Evolutionary conservation across 2,888 invertebrate genomes (phyloP), one percentile per base, ranked within the genome.

Genomic region (Lumbricus terrestris): DNA sequence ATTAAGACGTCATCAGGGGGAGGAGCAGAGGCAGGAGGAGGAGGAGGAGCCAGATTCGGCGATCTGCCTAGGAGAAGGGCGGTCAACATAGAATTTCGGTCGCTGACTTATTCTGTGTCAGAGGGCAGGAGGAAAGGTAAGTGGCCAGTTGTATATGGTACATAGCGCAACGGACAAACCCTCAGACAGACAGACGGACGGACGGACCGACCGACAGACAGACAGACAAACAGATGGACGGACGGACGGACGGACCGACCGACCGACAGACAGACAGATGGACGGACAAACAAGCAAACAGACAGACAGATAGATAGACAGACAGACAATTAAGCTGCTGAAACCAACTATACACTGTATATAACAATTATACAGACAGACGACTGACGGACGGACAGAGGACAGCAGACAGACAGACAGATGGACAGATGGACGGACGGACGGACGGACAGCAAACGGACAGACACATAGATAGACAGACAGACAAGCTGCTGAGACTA

Each of bases 81-180:
- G 91, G 98, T 98, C 93, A 97, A 98, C 95, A 96, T 98, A 95
- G 97, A 97, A 92, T 98, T 98, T 95, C 96, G 97, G 92, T 97
- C 98, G 95, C 96, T 98, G 93, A 97, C 97, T 54, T 98, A 98
- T 96, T 97, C 96, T 92, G 98, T 98, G 89, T 97, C 97, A 93
- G 98, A 98, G 92, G 94, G 95, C 23, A 92, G 94, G 29, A 93
- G 93, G 88, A 94, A 94, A 93, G 94, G 95, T 94, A 90, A 85
- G 91, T 90, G 3, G 29, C 29, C 69, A 69, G n/a, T 8, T n/a
- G n/a, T n/a, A n/a, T n/a, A n/a, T n/a, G n/a, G n/a, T n/a, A n/a
- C 29, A 20, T 88, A 35, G 23, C 20, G 40, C 33, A 5, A 2
- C 37, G 18, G 47, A 20, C 40, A 88, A n/a, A 4, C 4, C n/a